Conservation (phyloP, 2,113 vertebrate species). For the Sphaerodactylus townsendi region DNA sequence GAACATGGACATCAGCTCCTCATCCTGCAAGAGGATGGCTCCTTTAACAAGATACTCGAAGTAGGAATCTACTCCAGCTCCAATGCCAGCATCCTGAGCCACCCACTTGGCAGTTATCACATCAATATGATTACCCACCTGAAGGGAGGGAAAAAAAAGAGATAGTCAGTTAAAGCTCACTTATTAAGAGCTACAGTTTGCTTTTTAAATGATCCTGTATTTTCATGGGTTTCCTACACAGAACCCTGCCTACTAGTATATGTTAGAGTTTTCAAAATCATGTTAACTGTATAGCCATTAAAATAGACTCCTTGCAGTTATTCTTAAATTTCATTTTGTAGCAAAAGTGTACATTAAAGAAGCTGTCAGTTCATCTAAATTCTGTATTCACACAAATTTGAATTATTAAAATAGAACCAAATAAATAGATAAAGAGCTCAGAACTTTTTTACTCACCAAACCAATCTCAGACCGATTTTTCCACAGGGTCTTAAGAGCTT, state of each 20-base stretch:
- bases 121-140: constrained; percentile 99
- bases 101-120: constrained; percentile 95
- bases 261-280: background rate
- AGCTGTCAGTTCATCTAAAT: background rate
- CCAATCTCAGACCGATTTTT: constrained; percentile 92
- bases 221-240: background rate
- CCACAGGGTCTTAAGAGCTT: constrained; percentile 89
- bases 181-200: background rate
- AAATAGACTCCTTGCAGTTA: background rate
- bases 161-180: background rate
- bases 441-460: constrained; percentile 79
- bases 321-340: background rate
- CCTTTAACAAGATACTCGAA: constrained; percentile 98
- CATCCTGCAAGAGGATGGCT: constrained; percentile 92
- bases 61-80: constrained; percentile 95
- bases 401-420: background rate
- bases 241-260: background rate
- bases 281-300: background rate
- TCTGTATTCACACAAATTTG: background rate
- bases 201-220: background rate
- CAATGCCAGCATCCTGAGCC: constrained; percentile 95
- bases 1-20: constrained; percentile 93
- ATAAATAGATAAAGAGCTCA: background rate
- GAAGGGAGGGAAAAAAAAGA: constrained; percentile 24
- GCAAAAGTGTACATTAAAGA: background rate